Conservation (phyloP, 23 tunicate species). For the Ciona savignyi region DNA sequence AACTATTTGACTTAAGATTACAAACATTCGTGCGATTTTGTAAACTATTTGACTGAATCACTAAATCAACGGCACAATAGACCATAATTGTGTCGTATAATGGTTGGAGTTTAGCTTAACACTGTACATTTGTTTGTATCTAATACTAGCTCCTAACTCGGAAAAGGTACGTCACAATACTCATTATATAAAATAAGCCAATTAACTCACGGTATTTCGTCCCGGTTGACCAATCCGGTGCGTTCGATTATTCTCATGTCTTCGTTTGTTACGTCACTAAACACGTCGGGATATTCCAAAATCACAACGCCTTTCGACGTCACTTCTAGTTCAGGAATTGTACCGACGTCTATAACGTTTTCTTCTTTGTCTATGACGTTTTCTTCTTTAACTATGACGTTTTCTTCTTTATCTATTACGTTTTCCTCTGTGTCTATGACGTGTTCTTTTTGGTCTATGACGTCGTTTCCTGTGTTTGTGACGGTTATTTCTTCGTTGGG, state of each 20-base stretch:
- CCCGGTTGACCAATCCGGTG: constrained; percentile 17
- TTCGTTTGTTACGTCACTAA: constrained; percentile 4
- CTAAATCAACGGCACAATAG: no score
- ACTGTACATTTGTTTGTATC: no score
- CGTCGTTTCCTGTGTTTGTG: background rate
- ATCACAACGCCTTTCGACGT: background rate
- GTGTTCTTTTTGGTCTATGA: no score
- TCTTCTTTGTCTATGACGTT: background rate
- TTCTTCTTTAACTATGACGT: background rate
- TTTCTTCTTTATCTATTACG: background rate
- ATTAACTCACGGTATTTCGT: constrained; percentile 13
- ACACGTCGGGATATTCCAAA: background rate
- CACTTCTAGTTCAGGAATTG: background rate
- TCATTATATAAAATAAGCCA: background rate
- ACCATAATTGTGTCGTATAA: no score
- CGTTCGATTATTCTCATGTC: constrained; percentile 26
- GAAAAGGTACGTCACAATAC: background rate
- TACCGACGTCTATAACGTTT: background rate
- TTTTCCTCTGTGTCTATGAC: background rate
- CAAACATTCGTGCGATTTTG: no score
- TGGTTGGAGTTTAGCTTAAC: no score
- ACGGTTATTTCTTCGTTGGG: background rate
- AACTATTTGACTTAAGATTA: no score
- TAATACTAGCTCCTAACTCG: no score
- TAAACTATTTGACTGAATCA: no score